Conservation (phyloP, 1,140 invertebrate genomes). For the Drosophila sulfurigaster region DNA sequence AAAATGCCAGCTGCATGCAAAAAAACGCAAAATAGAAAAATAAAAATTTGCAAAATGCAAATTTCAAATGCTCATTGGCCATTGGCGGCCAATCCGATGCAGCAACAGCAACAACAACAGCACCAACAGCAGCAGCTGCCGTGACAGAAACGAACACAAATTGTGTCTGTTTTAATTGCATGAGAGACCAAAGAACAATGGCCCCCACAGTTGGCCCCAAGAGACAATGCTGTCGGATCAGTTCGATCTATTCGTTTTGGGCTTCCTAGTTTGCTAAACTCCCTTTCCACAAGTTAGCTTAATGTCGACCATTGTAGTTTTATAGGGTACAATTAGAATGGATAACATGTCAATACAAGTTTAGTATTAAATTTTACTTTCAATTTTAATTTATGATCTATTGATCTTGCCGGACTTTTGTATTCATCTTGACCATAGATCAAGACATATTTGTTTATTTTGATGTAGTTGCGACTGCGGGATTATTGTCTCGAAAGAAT, state of each 20-base stretch:
- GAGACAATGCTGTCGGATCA: slow-evolving; percentile 36
- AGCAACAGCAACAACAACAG: neutral
- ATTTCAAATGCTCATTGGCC: slow-evolving; percentile 60
- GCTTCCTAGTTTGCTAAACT: slow-evolving; percentile 18
- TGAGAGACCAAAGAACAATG: slow-evolving; percentile 68
- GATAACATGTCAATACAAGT: neutral
- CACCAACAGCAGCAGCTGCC: slow-evolving; percentile 17
- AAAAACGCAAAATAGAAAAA: neutral
- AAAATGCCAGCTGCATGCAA: slow-evolving; percentile 72
- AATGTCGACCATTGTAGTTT: neutral
- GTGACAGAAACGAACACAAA: slow-evolving; percentile 58
- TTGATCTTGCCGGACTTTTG: neutral
- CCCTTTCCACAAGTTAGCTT: neutral
- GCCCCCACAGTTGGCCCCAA: slow-evolving; percentile 14
- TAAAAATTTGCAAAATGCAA: slow-evolving; percentile 9
- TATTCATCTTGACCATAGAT: neutral
- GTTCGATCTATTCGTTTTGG: slow-evolving; percentile 14
- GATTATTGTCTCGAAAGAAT: slow-evolving; percentile 1
- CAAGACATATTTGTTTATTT: slow-evolving; percentile 5
- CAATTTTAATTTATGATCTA: neutral
- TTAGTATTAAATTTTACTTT: slow-evolving; percentile 3
- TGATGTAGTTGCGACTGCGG: neutral
- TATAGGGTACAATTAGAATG: neutral
- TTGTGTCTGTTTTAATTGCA: slow-evolving; percentile 70
- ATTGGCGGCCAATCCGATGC: slow-evolving; percentile 41